Percentiles rank a stretch among this genome's conserved stretches.
Conservation (phyloP, 2,797 vertebrate genomes). For the Vespertilio murinus region DNA sequence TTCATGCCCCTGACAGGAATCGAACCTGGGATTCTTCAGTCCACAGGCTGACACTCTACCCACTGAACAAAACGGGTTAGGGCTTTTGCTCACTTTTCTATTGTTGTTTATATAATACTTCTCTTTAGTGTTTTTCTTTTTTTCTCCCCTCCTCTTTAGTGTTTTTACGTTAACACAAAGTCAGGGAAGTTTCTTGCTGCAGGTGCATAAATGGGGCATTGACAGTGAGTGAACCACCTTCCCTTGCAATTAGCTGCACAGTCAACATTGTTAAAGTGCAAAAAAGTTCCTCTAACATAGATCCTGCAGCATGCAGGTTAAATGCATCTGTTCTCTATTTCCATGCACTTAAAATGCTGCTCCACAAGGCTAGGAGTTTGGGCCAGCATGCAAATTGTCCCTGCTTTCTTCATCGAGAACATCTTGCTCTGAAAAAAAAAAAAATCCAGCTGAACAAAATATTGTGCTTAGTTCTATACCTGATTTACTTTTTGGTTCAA, state of each 20-base stretch:
- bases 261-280: neutral
- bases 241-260: neutral
- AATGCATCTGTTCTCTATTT: neutral
- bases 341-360: neutral
- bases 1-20: too few relatives aligned
- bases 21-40: too few relatives aligned
- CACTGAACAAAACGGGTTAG: too few relatives aligned
- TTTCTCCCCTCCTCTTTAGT: too few relatives aligned
- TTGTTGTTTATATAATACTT: neutral
- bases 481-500: slow-evolving; percentile 21
- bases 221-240: neutral
- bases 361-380: neutral
- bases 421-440: neutral
- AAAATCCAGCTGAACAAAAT: neutral
- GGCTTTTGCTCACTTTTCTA: neutral
- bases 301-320: neutral
- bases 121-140: neutral
- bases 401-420: slow-evolving; percentile 1
- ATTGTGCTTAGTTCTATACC: neutral
- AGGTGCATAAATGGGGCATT: neutral
- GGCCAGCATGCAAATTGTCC: neutral
- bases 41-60: too few relatives aligned
- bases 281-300: neutral
- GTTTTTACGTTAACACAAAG: neutral
- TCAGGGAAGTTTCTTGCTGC: neutral